These are phyloP conservation scores for Agonopterix alstromeriana DNA, from an alignment of 2,888 invertebrate species.

Conservation along the genomic window DNA sequence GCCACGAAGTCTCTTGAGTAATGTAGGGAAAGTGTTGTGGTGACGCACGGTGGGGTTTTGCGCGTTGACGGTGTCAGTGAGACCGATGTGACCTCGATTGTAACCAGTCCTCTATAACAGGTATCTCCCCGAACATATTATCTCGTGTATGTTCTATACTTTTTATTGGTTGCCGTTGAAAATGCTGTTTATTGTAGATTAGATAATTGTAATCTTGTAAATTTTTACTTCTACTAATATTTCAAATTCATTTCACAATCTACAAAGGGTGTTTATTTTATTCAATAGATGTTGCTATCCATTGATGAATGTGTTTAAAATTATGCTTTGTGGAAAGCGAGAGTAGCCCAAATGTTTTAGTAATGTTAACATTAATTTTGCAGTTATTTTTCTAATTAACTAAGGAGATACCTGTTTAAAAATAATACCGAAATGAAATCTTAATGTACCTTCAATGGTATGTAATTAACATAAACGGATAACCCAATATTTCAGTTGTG, in stretches of 20 bases:
- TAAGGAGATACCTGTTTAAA: conserved; percentile 53
- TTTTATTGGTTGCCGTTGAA: neutral
- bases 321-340: too few species aligned
- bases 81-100: conserved; percentile 45
- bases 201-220: conserved; percentile 2
- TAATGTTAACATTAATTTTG: too few species aligned
- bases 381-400: conserved; percentile 1
- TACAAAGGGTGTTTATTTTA: too few species aligned
- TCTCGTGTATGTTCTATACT: neutral
- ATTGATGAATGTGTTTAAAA: too few species aligned
- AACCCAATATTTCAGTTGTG: conserved; percentile 51
- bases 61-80: conserved; percentile 39
- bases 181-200: conserved; percentile 3
- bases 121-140: conserved; percentile 44
- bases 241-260: too few species aligned
- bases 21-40: conserved; percentile 40
- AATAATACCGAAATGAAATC: conserved; percentile 21
- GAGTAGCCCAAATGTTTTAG: too few species aligned
- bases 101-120: conserved; percentile 43
- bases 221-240: neutral
- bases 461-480: conserved; percentile 26
- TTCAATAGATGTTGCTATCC: too few species aligned
- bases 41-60: conserved; percentile 48
- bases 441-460: conserved; percentile 40
- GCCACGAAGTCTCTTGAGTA: conserved; percentile 35